Evolutionary conservation across 2,888 invertebrate genomes (phyloP).

Genomic region (Alentia gelatinosa): DNA sequence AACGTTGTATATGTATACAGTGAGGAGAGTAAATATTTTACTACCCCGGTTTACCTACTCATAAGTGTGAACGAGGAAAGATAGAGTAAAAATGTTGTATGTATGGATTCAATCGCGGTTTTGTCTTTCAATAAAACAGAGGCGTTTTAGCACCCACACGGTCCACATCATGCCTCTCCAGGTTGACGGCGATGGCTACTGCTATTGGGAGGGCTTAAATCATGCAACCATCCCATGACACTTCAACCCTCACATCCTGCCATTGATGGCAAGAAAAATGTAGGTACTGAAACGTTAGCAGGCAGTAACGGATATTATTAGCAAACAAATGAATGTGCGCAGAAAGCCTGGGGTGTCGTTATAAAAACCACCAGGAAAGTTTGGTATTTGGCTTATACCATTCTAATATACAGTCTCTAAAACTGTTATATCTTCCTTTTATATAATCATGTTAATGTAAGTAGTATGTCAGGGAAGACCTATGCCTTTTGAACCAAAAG

Average conservation of each 20-base stretch:
- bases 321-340: neutral
- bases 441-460: too few species aligned
- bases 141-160: neutral
- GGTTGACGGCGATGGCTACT: neutral
- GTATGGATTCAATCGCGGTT: slow-evolving; percentile 1
- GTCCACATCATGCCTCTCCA: neutral
- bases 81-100: neutral
- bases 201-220: neutral
- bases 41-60: neutral
- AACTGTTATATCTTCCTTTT: too few species aligned
- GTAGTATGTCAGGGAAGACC: too few species aligned
- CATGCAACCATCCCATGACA: neutral
- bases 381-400: too few species aligned
- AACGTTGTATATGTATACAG: neutral
- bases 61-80: neutral
- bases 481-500: too few species aligned
- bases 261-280: too few species aligned
- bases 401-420: too few species aligned
- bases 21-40: neutral
- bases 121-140: neutral
- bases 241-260: neutral
- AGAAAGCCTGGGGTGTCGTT: neutral
- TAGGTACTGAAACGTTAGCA: neutral
- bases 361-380: too few species aligned
- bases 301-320: neutral